These are phyloP conservation scores for Bombycilla garrulus DNA, from an alignment of 2,113 vertebrate species.

Conservation along the genomic window DNA sequence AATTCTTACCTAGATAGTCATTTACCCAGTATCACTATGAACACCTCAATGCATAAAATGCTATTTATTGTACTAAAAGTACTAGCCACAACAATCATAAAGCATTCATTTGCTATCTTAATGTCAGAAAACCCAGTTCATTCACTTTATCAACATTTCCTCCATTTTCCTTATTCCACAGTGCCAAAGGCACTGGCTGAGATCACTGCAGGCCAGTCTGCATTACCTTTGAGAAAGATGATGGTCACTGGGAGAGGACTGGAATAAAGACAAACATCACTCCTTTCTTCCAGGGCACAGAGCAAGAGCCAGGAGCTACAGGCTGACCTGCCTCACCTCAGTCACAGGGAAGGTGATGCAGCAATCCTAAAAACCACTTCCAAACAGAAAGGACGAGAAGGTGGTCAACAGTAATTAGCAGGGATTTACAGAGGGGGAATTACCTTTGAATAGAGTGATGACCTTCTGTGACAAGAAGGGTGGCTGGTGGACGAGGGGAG, in stretches of 20 bases:
- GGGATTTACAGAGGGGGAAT: background rate
- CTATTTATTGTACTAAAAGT: background rate
- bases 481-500: background rate
- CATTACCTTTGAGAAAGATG: background rate
- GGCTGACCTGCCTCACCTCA: background rate
- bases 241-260: background rate
- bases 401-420: background rate
- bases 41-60: background rate
- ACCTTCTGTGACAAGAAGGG: background rate
- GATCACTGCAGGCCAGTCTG: background rate
- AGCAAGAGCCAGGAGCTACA: background rate
- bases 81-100: background rate
- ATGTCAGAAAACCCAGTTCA: background rate
- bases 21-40: background rate
- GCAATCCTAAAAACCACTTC: background rate
- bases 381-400: background rate
- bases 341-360: background rate
- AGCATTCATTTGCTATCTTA: background rate
- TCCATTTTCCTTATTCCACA: background rate
- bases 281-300: background rate
- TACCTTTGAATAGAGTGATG: accelerated
- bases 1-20: background rate
- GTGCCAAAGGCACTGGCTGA: background rate
- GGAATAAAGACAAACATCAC: background rate
- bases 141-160: background rate